Evolutionary conservation across 2,888 invertebrate genomes (phyloP).

Genomic region (Polyploca ridens): DNA sequence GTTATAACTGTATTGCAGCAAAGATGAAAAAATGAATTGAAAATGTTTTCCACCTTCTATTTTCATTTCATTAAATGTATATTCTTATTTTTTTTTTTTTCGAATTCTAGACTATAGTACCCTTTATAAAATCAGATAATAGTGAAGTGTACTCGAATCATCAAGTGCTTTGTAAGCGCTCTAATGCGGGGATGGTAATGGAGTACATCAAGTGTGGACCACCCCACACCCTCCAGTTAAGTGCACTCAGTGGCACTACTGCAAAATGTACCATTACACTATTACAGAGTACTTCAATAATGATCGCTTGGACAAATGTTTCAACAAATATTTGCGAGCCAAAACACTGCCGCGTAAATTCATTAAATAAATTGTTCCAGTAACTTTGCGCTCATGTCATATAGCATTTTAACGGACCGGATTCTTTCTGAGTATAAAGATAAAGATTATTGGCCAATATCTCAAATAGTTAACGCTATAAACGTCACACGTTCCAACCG

Average conservation of each 20-base stretch:
- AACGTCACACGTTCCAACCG: conserved; percentile 44
- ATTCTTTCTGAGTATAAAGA: conserved; percentile 39
- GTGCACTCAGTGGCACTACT: conserved; percentile 19
- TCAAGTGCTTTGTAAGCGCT: conserved; percentile 20
- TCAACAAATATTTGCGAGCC: neutral
- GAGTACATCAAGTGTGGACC: conserved; percentile 19
- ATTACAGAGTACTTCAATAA: neutral
- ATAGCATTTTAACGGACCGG: neutral
- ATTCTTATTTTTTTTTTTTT: too few species aligned
- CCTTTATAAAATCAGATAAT: conserved; percentile 7
- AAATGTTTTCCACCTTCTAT: too few species aligned
- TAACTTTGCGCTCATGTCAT: neutral
- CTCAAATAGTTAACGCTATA: conserved; percentile 45
- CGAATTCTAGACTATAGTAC: too few species aligned
- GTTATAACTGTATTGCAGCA: too few species aligned
- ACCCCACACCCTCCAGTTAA: conserved; percentile 24
- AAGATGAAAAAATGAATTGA: too few species aligned
- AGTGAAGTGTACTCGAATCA: neutral
- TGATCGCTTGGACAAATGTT: neutral
- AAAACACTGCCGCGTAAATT: neutral
- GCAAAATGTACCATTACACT: conserved; percentile 15
- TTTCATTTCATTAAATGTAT: too few species aligned
- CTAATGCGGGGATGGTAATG: conserved; percentile 21
- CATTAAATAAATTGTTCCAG: neutral
- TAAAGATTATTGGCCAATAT: conserved; percentile 50